Conservation (phyloP, 2,888 invertebrate genomes). For the Philonicus albiceps region DNA sequence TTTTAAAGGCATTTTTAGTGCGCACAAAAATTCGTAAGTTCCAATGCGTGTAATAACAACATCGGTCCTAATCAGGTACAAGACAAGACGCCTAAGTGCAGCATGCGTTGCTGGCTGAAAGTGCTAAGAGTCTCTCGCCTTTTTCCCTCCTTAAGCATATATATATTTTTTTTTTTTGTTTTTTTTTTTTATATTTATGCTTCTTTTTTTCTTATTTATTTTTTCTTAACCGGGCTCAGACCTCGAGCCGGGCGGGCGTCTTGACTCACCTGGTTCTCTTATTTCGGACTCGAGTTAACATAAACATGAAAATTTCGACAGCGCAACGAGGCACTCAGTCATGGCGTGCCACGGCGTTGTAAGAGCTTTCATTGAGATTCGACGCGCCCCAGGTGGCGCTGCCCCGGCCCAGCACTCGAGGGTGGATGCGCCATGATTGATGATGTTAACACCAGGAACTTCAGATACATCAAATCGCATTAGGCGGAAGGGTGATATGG, state of each 20-base stretch:
- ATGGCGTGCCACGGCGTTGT: slow-evolving; percentile 4
- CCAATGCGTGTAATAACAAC: slow-evolving; percentile 34
- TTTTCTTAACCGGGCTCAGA: neutral
- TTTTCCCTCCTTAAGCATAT: neutral
- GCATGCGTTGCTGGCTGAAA: slow-evolving; percentile 10
- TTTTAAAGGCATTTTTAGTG: slow-evolving; percentile 37
- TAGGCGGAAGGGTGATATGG: slow-evolving; percentile 35
- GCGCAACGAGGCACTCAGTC: slow-evolving; percentile 14
- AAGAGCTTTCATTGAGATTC: slow-evolving; percentile 32
- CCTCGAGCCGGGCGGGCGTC: slow-evolving; percentile 1
- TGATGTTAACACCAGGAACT: slow-evolving; percentile 41
- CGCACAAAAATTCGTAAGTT: slow-evolving; percentile 29
- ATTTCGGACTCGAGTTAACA: slow-evolving; percentile 17
- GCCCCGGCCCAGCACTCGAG: slow-evolving; percentile 20
- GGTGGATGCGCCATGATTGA: slow-evolving; percentile 35
- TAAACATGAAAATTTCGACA: slow-evolving; percentile 40
- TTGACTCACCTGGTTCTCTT: slow-evolving; percentile 31
- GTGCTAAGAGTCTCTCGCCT: neutral
- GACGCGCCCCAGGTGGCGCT: slow-evolving; percentile 17
- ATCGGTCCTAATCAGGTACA: slow-evolving; percentile 42
- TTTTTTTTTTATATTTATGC: neutral
- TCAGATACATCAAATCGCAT: slow-evolving; percentile 40
- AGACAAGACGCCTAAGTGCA: slow-evolving; percentile 32
- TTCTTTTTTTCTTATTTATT: too few species aligned
- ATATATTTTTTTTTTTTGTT: neutral